Evolutionary conservation across 1,140 invertebrate species (phyloP).

Genomic region (Cotesia glomerata): DNA sequence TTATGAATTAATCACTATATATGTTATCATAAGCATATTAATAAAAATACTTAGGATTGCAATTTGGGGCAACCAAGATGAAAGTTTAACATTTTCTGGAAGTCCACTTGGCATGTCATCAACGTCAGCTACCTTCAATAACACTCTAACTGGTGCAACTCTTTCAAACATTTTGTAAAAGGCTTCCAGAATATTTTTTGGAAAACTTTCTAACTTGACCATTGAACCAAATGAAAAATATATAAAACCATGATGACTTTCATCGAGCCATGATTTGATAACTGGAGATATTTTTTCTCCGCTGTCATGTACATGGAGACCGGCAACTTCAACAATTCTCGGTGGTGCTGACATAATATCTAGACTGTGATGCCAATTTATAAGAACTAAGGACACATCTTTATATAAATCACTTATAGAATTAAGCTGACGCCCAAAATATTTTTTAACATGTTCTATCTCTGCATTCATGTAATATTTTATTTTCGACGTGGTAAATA

Average conservation of each 20-base stretch:
- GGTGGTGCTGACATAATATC: conserved; percentile 61
- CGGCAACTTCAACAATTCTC: conserved; percentile 66
- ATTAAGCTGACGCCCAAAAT: conserved; percentile 58
- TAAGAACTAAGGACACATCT: conserved; percentile 59
- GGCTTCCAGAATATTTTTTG: conserved; percentile 36
- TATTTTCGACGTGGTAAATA: conserved; percentile 25
- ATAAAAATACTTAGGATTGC: conserved; percentile 50
- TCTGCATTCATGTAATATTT: conserved; percentile 35
- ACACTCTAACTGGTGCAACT: conserved; percentile 45
- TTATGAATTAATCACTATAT: too few species aligned
- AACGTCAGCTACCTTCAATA: conserved; percentile 48
- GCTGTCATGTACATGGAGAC: conserved; percentile 61
- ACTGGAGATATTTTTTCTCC: conserved; percentile 31
- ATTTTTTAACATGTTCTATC: conserved; percentile 41
- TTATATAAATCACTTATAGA: conserved; percentile 46
- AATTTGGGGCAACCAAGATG: conserved; percentile 71
- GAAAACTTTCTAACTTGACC: conserved; percentile 68
- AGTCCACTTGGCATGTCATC: conserved; percentile 52
- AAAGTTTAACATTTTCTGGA: conserved; percentile 68
- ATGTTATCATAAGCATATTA: not conserved
- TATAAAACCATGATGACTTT: conserved; percentile 71
- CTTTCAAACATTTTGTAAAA: conserved; percentile 46
- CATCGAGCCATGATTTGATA: conserved; percentile 64
- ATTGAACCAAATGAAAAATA: conserved; percentile 77
- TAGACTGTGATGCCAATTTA: conserved; percentile 66